These are phyloP conservation scores for Eupithecia pulchellata DNA, from an alignment of 2,888 invertebrate genomes.

Conservation along the genomic window DNA sequence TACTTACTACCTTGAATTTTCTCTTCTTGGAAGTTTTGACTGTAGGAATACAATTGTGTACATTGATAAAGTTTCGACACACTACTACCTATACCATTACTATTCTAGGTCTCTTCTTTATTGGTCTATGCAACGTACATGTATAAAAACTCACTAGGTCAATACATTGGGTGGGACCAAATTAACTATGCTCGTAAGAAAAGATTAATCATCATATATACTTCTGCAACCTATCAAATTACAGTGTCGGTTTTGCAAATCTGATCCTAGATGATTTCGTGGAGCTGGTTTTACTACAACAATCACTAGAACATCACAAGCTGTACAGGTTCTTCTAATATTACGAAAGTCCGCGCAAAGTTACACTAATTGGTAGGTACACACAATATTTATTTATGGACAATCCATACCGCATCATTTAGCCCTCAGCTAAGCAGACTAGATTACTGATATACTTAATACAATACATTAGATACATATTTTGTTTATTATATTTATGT, in stretches of 20 bases:
- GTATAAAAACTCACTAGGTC: neutral
- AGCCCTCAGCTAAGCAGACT: no score
- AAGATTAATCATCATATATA: constrained; percentile 22
- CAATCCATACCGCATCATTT: no score
- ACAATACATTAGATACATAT: no score
- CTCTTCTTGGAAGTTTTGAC: neutral
- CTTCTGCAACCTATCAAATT: constrained; percentile 33
- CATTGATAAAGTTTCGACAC: neutral
- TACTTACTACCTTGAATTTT: neutral
- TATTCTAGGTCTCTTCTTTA: neutral
- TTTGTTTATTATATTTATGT: no score
- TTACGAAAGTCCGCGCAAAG: constrained; percentile 29
- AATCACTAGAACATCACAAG: constrained; percentile 35
- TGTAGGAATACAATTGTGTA: neutral
- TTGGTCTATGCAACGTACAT: neutral
- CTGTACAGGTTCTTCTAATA: constrained; percentile 36
- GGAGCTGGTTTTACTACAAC: constrained; percentile 23
- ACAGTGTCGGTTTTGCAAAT: constrained; percentile 32
- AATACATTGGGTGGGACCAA: neutral
- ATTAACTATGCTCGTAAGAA: neutral
- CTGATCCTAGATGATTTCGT: constrained; percentile 21
- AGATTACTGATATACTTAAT: no score
- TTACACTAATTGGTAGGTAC: neutral
- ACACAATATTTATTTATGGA: no score
- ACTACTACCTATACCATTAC: neutral